Base-by-base conservation (phyloP, 2,888 invertebrate species). In the Apamea crenata region DNA sequence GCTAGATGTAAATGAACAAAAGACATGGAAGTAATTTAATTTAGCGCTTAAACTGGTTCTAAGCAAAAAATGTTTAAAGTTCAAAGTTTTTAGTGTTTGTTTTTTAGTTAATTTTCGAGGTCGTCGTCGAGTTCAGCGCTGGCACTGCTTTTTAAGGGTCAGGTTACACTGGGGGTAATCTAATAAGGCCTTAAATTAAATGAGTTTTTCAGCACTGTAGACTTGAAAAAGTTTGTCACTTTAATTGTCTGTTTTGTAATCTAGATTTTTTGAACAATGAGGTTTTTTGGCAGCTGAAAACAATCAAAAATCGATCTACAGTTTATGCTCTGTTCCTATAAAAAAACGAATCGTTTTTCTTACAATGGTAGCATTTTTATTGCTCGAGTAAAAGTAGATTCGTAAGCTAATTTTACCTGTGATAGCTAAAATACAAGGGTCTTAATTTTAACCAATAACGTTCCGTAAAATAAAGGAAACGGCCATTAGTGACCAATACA, bases 91-190 rank as follows among this genome's bases (percentile, higher is more conserved):
- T 90, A 92, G 90, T 92, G 91, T 93, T 93, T 93, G 91, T 94
- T 93, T 93, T 93, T 93, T 91, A 85, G 91, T 89, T 92, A 91
- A 92, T 91, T 92, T 91, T 93, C 93, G 95, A 95, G 95, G 95
- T 93, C 94, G 92, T 81, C 85, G 89, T 80, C 83, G 92, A 87
- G 93, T 94, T 94, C 92, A 93, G 87, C 84, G 89, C 87, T 91
- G 92, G 91, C 91, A 91, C 86, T 90, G 90, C 87, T 89, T 83
- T 85, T 80, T 82, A 92, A 90, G 90, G 89, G 92, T 83, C 75
- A 53, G 56, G 81, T 36, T 78, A 92, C 90, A 93, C 90, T 82
- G 53, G 32, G 56, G n/a, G 18, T 70, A 6, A 61, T 68, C 77
- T 67, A 66, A 80, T 72, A 25, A n/a, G 44, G 29, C 1, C 32